phyloP scores from a whole-genome alignment of 23 tunicate species.

The Aplidium turbinatum region DNA sequence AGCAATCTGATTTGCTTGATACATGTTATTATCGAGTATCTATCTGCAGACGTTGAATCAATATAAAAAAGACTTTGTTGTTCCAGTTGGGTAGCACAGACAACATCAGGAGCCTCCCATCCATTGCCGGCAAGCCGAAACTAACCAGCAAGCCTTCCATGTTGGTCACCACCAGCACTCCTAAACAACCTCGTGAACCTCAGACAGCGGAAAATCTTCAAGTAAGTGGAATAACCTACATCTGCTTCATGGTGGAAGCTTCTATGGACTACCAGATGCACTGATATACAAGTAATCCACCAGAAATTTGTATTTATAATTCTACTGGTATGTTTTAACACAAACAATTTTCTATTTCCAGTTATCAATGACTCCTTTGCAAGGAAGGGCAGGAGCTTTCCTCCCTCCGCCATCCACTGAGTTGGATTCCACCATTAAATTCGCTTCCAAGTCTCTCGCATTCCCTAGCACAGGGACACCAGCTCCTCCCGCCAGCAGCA shows the following conservation, averaged over 20 bases:
- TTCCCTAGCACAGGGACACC: neutral
- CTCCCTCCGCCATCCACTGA: neutral
- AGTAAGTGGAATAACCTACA: neutral
- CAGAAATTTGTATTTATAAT: too few species aligned
- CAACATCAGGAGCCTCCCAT: neutral
- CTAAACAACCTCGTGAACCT: neutral
- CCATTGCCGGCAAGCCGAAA: slow-evolving; percentile 31
- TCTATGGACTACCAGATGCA: too few species aligned
- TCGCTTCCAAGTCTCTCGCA: neutral
- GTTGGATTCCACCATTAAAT: too few species aligned
- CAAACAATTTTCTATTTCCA: neutral
- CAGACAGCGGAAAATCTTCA: neutral
- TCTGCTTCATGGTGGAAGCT: too few species aligned
- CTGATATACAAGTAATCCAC: too few species aligned
- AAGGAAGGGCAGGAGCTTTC: neutral
- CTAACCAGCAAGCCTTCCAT: slow-evolving; percentile 44
- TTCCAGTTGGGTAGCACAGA: slow-evolving; percentile 29
- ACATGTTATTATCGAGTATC: too few species aligned
- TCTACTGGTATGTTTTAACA: neutral
- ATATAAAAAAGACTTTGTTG: neutral
- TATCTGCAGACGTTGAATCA: too few species aligned
- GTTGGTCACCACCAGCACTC: slow-evolving; percentile 23
- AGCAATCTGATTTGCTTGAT: too few species aligned
- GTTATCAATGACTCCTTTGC: slow-evolving; percentile 1
- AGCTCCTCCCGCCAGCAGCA: too few species aligned